Conservation (phyloP, 2,888 invertebrate species). For the Rotaria socialis region DNA sequence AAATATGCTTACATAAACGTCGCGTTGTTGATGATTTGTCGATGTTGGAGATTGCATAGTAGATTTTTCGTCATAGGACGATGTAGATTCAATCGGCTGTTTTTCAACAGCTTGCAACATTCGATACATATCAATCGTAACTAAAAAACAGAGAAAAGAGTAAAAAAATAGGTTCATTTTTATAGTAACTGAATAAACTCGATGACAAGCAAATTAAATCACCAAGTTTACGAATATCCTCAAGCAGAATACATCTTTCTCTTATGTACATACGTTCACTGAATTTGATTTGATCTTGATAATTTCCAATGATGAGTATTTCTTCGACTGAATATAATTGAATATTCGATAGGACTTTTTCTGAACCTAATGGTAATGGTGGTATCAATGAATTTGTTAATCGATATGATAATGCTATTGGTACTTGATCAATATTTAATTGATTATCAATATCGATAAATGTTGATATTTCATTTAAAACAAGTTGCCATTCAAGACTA, state of each 20-base stretch:
- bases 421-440: slow-evolving; percentile 38
- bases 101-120: slow-evolving; percentile 89
- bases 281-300: slow-evolving; percentile 77
- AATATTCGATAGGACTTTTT: neutral
- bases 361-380: neutral
- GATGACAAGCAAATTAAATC: too few species aligned
- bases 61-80: neutral
- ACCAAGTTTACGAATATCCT: too few species aligned
- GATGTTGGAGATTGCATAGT: neutral
- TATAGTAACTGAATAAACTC: too few species aligned
- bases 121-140: slow-evolving; percentile 94
- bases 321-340: slow-evolving; percentile 69
- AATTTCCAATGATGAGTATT: slow-evolving; percentile 86
- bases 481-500: slow-evolving; percentile 87
- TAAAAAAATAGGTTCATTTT: neutral
- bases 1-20: neutral
- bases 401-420: slow-evolving; percentile 32
- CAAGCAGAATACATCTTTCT: too few species aligned
- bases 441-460: slow-evolving; percentile 68
- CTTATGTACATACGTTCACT: slow-evolving; percentile 67
- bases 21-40: slow-evolving; percentile 8
- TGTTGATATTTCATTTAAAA: slow-evolving; percentile 85
- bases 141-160: slow-evolving; percentile 50
- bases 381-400: slow-evolving; percentile 6
- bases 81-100: slow-evolving; percentile 73